Evolutionary conservation across 2,888 invertebrate species (phyloP).

Genomic region (Erebia epiphron): DNA sequence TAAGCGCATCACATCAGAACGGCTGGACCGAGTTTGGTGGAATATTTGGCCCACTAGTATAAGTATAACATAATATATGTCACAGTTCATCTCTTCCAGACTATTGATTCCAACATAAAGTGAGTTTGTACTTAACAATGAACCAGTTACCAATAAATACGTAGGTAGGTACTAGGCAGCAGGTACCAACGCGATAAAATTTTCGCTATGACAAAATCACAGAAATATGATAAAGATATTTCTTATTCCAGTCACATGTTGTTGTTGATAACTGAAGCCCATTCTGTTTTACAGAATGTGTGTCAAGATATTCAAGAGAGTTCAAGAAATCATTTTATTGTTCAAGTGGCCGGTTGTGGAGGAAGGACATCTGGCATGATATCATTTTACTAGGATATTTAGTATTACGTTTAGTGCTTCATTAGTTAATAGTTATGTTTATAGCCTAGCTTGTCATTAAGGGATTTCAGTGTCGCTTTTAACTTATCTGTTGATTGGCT

Average conservation of each 20-base stretch:
- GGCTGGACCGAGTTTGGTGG: no score
- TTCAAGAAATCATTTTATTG: constrained; percentile 66
- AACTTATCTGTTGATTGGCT: constrained; percentile 3
- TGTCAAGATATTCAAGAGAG: constrained; percentile 71
- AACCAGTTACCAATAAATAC: background rate
- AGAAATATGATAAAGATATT: constrained; percentile 11
- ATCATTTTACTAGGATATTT: constrained; percentile 45
- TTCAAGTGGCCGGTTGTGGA: constrained; percentile 59
- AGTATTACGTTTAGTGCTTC: constrained; percentile 24
- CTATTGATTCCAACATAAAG: no score
- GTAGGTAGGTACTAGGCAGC: no score
- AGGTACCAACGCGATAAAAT: background rate
- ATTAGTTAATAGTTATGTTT: constrained; percentile 29
- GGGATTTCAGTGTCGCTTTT: background rate
- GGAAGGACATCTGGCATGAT: constrained; percentile 67
- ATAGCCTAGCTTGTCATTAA: constrained; percentile 1
- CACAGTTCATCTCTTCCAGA: no score
- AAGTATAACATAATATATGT: no score
- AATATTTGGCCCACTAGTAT: no score
- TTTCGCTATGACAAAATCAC: background rate
- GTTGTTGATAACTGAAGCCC: constrained; percentile 34
- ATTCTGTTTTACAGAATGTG: constrained; percentile 51
- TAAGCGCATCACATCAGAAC: no score
- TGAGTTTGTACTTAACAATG: no score
- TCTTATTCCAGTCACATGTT: constrained; percentile 25